These are phyloP conservation scores for Bimastos eiseni DNA, from an alignment of 2,888 invertebrate species.

Conservation along the genomic window DNA sequence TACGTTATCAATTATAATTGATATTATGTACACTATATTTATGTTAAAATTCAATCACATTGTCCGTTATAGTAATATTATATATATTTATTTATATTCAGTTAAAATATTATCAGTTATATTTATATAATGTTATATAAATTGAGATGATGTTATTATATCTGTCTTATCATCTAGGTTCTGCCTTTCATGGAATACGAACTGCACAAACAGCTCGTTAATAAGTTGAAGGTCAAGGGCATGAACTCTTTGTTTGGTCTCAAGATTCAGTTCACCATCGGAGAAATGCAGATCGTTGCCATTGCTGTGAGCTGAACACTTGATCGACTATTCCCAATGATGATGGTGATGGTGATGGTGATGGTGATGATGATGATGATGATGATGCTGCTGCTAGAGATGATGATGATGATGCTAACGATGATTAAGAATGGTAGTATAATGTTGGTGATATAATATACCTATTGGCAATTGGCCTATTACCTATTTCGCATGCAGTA, in stretches of 20 bases:
- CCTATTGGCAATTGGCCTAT: too few species aligned
- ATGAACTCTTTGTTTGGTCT: conserved; percentile 92
- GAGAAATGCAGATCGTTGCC: conserved; percentile 84
- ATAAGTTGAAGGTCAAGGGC: conserved; percentile 87
- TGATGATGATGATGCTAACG: too few species aligned
- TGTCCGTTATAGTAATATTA: not conserved
- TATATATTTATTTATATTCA: not conserved
- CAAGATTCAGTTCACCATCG: conserved; percentile 78
- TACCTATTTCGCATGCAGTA: too few species aligned
- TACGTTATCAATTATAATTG: not conserved
- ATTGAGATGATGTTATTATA: conserved; percentile 8
- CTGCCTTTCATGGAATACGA: conserved; percentile 85
- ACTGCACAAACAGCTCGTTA: conserved; percentile 83
- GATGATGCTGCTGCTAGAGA: too few species aligned
- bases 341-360: too few species aligned
- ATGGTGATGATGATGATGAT: too few species aligned
- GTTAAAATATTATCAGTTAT: not conserved
- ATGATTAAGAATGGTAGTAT: too few species aligned
- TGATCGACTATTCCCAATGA: too few species aligned
- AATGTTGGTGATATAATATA: too few species aligned
- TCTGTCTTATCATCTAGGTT: conserved; percentile 68
- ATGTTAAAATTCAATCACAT: not conserved
- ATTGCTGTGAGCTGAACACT: conserved; percentile 68
- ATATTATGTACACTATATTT: not conserved
- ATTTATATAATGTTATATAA: not conserved